Percentiles rank a stretch among this genome's conserved stretches.
Evolutionary conservation across 2,113 vertebrate species (phyloP).

Genomic region (Cervus canadensis): DNA sequence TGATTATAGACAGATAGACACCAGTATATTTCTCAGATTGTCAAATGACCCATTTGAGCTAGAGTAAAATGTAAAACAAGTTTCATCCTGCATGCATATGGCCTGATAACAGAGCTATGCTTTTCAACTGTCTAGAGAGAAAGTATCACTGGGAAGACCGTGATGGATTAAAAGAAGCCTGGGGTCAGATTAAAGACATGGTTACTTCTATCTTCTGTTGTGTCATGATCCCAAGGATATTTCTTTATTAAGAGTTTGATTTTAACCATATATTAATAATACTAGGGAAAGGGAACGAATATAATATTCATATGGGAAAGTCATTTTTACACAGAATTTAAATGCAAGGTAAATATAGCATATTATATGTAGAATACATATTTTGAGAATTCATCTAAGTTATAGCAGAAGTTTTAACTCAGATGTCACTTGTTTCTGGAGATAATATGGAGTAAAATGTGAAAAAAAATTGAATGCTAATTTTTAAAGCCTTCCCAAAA

Average conservation of each 20-base stretch:
- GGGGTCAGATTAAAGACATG: background rate
- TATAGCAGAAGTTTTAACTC: background rate
- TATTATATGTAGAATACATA: background rate
- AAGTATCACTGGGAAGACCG: background rate
- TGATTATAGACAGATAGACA: background rate
- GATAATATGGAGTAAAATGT: background rate
- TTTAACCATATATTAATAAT: background rate
- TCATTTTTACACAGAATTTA: slow-evolving; percentile 29
- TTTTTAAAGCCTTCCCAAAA: background rate
- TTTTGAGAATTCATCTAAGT: background rate
- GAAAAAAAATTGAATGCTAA: background rate
- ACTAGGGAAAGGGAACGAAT: background rate
- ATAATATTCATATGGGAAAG: background rate
- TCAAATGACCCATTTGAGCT: background rate
- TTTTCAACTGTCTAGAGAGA: background rate
- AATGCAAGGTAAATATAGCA: slow-evolving; percentile 3
- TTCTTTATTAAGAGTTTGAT: background rate
- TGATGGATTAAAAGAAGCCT: background rate
- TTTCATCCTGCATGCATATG: background rate
- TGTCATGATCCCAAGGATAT: background rate
- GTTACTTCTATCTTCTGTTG: background rate
- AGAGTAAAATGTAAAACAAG: background rate
- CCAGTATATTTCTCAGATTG: background rate
- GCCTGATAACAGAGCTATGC: background rate
- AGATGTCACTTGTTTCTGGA: background rate